Evolutionary conservation across 1,140 invertebrate species (phyloP).

Genomic region (Aphidius gifuensis): DNA sequence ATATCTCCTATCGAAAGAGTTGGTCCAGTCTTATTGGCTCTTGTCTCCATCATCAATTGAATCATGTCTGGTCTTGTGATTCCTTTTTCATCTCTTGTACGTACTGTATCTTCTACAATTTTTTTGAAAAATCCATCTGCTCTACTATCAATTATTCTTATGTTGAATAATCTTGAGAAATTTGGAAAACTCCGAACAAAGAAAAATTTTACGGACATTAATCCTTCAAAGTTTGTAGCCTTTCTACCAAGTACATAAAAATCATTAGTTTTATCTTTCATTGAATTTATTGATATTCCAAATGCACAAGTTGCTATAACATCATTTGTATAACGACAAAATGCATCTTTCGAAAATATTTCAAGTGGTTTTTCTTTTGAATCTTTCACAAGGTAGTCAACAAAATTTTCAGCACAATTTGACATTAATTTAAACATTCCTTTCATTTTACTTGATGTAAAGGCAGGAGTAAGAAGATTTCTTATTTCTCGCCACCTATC

Average conservation of each 20-base stretch:
- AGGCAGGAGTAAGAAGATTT: constrained; percentile 57
- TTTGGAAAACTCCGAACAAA: no score
- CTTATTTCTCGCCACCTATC: constrained; percentile 38
- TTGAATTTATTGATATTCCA: constrained; percentile 1
- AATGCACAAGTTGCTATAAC: constrained; percentile 16
- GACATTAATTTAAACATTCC: constrained; percentile 54
- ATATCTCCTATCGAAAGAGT: neutral
- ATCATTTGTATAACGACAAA: constrained; percentile 6
- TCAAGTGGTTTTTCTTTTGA: constrained; percentile 11
- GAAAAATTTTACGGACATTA: no score
- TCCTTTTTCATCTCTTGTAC: neutral
- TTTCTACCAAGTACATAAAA: constrained; percentile 6
- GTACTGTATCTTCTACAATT: neutral
- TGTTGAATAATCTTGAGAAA: no score
- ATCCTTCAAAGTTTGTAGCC: neutral
- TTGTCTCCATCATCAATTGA: neutral
- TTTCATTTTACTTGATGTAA: constrained; percentile 61
- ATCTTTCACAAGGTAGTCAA: neutral
- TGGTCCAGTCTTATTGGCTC: constrained; percentile 21
- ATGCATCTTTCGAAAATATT: constrained; percentile 1
- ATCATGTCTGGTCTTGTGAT: neutral
- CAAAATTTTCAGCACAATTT: constrained; percentile 36
- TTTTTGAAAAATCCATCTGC: neutral
- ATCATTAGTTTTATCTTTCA: constrained; percentile 13
- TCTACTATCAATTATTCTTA: neutral